Evolutionary conservation across 2,888 invertebrate genomes (phyloP).

Genomic region (Apotomis betuletana): DNA sequence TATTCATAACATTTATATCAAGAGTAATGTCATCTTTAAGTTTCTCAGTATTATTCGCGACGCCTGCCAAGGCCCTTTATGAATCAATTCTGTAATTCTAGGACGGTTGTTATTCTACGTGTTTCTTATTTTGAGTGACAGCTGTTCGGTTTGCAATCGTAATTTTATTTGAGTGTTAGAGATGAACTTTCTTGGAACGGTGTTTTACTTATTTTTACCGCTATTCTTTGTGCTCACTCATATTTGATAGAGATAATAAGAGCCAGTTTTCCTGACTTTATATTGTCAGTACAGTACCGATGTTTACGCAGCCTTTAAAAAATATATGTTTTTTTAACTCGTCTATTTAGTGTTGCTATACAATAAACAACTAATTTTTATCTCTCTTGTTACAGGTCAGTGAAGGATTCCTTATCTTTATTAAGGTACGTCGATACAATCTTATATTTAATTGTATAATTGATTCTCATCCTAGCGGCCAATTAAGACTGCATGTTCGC

Average conservation of each 20-base stretch:
- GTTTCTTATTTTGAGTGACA: conserved; percentile 26
- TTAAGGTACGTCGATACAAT: conserved; percentile 39
- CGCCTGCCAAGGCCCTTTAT: conserved; percentile 33
- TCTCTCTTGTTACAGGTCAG: conserved; percentile 39
- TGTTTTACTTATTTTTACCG: background rate
- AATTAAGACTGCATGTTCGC: conserved; percentile 42
- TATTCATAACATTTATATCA: conserved; percentile 22
- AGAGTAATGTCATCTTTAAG: conserved; percentile 14
- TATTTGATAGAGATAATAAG: too few species aligned
- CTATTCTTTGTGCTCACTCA: too few species aligned
- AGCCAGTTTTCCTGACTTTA: background rate
- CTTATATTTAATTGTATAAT: conserved; percentile 41
- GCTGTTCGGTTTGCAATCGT: background rate
- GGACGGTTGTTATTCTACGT: background rate
- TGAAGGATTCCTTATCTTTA: conserved; percentile 41
- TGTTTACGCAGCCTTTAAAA: too few species aligned
- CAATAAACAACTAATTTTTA: background rate
- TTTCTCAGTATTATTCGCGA: conserved; percentile 27
- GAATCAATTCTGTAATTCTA: conserved; percentile 37
- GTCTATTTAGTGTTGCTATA: background rate
- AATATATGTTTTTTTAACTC: background rate
- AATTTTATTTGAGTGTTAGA: background rate
- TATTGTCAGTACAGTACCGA: too few species aligned
- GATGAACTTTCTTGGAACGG: conserved; percentile 6
- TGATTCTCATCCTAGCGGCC: conserved; percentile 32